Evolutionary conservation across 2,797 vertebrate genomes (phyloP), one percentile per base, ranked within the genome.

Genomic region (Gila robusta): DNA sequence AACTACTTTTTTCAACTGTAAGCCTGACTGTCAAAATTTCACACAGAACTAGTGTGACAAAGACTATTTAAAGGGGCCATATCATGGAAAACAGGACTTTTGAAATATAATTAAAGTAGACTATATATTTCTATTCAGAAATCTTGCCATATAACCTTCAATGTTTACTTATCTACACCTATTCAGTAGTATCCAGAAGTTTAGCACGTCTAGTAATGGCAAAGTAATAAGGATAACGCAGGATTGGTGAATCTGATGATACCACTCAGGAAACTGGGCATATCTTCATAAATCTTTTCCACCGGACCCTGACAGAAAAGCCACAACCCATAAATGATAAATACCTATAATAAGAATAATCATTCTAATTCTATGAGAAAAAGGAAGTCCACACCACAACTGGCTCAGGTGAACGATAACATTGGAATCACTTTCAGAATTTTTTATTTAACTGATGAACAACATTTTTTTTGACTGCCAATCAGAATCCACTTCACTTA

Each of bases 61-160:
- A 71, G 35, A 59, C 35, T 23, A 72, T 64, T 39, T 66, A 79
- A 79, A 79, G 39, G 14, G 17, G 39, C 39, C 77, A 79, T 66
- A 66, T 66, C 32, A 39, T 14, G 7, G 32, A 56, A 56, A 77
- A 56, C 16, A 32, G 2, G 5, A 32, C 66, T 67, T 47, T 49
- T 35, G 0, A 81, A n/a, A 81, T 19, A 17, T 8, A 14, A 59
- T 5, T 56, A 35, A 16, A 19, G 32, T 14, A 21, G 26, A 14
- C 35, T 71, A 69, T 70, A 47, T 14, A 47, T 47, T 47, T 47
- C 4, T 47, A 5, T 47, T 47, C 4, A 14, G 44, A 47, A 14
- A 47, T 47, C 12, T 47, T 47, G 12, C 19, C 32, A 41, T 14
- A 6, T 41, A 44, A 44, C 23, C 6, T 44, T 16, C 39, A 26